Conservation (phyloP, 2,113 vertebrate genomes). For the Centropristis striata region DNA sequence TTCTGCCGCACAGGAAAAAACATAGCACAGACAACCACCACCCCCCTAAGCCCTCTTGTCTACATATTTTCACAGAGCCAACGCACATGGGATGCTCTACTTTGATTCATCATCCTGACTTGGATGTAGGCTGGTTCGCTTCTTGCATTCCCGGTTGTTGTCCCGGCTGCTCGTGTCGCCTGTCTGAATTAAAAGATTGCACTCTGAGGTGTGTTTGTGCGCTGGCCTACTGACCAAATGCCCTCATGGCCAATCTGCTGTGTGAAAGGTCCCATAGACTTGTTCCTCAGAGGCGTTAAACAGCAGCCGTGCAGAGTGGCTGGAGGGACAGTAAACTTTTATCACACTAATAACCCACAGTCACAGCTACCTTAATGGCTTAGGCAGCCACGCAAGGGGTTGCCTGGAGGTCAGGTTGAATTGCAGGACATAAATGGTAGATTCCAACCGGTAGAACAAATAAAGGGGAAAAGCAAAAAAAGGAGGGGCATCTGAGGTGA, state of each 20-base stretch:
- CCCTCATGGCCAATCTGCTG: constrained; percentile 62
- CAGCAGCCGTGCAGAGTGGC: constrained; percentile 72
- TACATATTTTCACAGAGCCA: constrained; percentile 72
- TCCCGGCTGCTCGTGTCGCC: neutral
- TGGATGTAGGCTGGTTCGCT: constrained; percentile 22
- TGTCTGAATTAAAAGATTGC: constrained; percentile 44
- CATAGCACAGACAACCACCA: constrained; percentile 73
- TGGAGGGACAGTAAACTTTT: constrained; percentile 84
- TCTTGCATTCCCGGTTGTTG: constrained; percentile 26
- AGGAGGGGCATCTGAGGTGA: constrained; percentile 68
- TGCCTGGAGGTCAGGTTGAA: constrained; percentile 85
- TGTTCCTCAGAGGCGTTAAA: constrained; percentile 74
- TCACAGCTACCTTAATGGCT: constrained; percentile 80
- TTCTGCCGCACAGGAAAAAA: constrained; percentile 81
- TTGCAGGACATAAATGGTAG: constrained; percentile 82
- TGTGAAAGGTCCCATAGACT: constrained; percentile 66
- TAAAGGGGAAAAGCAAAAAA: constrained; percentile 69
- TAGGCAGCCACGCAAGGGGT: constrained; percentile 80
- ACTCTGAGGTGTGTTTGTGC: constrained; percentile 39
- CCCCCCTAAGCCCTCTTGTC: constrained; percentile 70
- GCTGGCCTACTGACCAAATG: constrained; percentile 69
- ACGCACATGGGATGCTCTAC: constrained; percentile 59
- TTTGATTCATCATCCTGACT: constrained; percentile 69
- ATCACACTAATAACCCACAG: constrained; percentile 82
- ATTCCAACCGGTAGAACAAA: constrained; percentile 78